Evolutionary conservation across 2,113 vertebrate genomes (phyloP).

Genomic region (Turnix velox): DNA sequence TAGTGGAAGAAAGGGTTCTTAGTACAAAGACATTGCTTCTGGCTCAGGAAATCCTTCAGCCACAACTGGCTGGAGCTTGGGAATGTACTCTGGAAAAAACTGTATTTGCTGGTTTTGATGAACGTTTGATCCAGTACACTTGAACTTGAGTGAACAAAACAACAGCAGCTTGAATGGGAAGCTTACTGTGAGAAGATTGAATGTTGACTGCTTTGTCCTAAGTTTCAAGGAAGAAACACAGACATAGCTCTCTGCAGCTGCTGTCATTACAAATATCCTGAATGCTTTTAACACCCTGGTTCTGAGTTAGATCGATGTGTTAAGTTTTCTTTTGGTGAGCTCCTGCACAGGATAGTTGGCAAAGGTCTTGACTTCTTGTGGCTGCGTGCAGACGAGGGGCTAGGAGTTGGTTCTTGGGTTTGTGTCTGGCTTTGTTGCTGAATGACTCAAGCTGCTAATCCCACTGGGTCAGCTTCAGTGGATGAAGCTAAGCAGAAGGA

Average conservation of each 20-base stretch:
- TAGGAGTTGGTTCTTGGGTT: not conserved
- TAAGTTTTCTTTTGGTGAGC: not conserved
- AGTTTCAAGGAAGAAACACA: not conserved
- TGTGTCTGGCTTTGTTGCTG: not conserved
- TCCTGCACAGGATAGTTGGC: not conserved
- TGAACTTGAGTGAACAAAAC: not conserved
- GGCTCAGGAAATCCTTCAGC: slow-evolving; percentile 12
- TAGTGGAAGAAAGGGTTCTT: not conserved
- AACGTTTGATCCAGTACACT: not conserved
- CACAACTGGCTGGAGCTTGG: not conserved
- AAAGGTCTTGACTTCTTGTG: not conserved
- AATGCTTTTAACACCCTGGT: not conserved
- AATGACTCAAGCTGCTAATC: not conserved
- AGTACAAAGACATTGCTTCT: not conserved
- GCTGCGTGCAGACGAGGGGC: not conserved
- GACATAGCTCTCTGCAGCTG: not conserved
- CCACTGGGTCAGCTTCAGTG: not conserved
- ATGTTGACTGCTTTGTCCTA: not conserved
- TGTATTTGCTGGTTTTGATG: not conserved
- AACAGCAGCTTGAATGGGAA: not conserved
- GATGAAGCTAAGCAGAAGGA: not conserved
- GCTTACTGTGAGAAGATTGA: not conserved
- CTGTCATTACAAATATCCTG: not conserved
- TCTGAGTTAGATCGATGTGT: rapidly evolving
- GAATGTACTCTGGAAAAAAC: not conserved